These are phyloP conservation scores for Oscheius sp. DNA, from an alignment of 2,888 invertebrate species.

Conservation along the genomic window DNA sequence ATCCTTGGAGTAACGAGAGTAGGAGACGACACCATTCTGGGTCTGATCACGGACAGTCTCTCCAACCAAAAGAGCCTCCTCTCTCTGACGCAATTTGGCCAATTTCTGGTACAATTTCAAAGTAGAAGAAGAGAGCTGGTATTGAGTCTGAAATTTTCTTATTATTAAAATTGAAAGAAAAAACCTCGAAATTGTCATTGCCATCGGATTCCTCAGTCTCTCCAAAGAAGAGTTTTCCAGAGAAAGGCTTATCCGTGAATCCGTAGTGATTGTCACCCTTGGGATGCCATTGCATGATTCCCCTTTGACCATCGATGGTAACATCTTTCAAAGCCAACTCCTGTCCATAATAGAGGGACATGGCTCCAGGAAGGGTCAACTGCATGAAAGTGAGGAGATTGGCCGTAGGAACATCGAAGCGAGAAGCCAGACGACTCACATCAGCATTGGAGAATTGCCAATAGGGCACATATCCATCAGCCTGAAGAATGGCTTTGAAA, in stretches of 20 bases:
- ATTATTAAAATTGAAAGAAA: background rate
- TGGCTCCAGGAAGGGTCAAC: constrained; percentile 56
- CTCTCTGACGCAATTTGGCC: constrained; percentile 58
- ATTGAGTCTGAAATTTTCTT: constrained; percentile 41
- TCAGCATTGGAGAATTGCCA: constrained; percentile 58
- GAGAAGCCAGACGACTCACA: constrained; percentile 41
- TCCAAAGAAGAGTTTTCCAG: constrained; percentile 44
- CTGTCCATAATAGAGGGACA: constrained; percentile 58
- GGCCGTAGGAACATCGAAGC: constrained; percentile 49
- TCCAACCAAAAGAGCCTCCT: constrained; percentile 56
- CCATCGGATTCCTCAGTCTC: constrained; percentile 37
- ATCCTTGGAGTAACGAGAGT: constrained; percentile 38
- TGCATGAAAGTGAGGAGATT: constrained; percentile 54
- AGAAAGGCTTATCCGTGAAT: constrained; percentile 30
- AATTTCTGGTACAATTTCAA: constrained; percentile 56
- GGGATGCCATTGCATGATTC: constrained; percentile 53
- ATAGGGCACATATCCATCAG: constrained; percentile 45
- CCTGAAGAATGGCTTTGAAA: too few relatives aligned
- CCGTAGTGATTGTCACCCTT: constrained; percentile 46
- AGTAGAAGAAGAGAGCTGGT: constrained; percentile 38
- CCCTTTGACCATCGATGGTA: constrained; percentile 23
- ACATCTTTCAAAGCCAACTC: constrained; percentile 41
- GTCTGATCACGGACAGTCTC: constrained; percentile 41
- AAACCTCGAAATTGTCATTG: constrained; percentile 46
- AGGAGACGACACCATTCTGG: constrained; percentile 44